A percentile compares a stretch with the other conserved stretches of the same genome.
Evolutionary conservation across 2,113 vertebrate genomes (phyloP).

Genomic region (Prinia subflava): DNA sequence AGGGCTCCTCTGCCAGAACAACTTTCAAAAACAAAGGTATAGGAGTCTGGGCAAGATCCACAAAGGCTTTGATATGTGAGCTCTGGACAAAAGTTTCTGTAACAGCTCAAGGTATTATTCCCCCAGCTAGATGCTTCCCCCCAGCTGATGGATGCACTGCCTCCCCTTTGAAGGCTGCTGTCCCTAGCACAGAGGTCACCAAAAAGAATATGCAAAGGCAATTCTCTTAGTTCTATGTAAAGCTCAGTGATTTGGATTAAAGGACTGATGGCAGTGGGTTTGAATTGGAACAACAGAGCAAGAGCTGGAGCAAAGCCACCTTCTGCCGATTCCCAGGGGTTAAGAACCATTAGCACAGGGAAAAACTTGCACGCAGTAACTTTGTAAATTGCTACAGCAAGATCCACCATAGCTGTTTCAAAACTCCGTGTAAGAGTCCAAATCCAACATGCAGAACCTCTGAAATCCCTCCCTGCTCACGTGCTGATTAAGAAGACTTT

Average conservation of each 20-base stretch:
- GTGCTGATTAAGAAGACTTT: background rate
- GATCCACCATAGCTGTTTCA: background rate
- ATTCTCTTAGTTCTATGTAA: background rate
- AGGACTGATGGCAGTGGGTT: background rate
- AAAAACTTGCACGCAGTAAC: background rate
- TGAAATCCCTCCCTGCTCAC: background rate
- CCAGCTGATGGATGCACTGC: background rate
- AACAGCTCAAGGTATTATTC: background rate
- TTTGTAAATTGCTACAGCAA: background rate
- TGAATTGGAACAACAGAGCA: background rate
- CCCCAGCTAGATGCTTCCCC: background rate
- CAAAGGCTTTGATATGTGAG: background rate
- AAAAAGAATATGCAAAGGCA: background rate
- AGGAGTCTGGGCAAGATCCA: background rate
- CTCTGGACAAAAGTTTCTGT: background rate
- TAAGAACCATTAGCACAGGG: background rate
- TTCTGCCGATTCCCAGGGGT: background rate
- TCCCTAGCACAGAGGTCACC: background rate
- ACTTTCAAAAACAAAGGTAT: constrained; percentile 1
- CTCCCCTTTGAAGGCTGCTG: background rate
- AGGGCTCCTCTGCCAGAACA: constrained; percentile 7
- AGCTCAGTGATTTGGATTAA: background rate
- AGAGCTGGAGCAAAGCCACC: background rate
- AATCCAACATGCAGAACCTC: background rate
- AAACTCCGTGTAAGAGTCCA: background rate